Conservation (phyloP, 2,888 invertebrate genomes). For the Serrognathus titanus region DNA sequence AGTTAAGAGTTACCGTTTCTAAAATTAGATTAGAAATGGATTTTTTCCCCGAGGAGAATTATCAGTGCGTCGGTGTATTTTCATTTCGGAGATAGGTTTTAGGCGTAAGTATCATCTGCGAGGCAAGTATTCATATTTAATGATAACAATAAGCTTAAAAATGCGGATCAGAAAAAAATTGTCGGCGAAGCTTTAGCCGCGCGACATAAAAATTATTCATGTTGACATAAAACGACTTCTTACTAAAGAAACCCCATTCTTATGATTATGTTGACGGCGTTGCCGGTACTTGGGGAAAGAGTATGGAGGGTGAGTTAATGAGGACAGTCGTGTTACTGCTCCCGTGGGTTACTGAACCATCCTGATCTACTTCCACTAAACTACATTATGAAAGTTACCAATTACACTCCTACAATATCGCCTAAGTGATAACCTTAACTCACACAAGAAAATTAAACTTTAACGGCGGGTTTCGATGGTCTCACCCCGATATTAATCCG, state of each 20-base stretch:
- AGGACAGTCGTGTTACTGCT: constrained; percentile 22
- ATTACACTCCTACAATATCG: not conserved
- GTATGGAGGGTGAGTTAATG: constrained; percentile 18
- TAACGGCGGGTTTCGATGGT: too few species aligned
- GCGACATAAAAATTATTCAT: constrained; percentile 17
- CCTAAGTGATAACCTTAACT: not conserved
- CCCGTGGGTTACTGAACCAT: constrained; percentile 20
- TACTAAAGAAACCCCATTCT: constrained; percentile 11
- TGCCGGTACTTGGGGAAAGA: constrained; percentile 6
- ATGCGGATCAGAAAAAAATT: constrained; percentile 8
- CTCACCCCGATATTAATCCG: too few species aligned
- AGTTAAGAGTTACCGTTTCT: too few species aligned
- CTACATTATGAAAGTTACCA: constrained; percentile 4
- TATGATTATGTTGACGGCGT: constrained; percentile 16
- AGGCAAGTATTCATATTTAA: constrained; percentile 8
- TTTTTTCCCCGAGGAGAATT: too few species aligned
- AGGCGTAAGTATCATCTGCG: too few species aligned
- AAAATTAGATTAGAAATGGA: too few species aligned
- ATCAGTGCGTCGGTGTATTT: too few species aligned
- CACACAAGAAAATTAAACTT: too few species aligned
- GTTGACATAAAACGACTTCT: constrained; percentile 14
- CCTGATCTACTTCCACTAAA: constrained; percentile 13
- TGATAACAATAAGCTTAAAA: constrained; percentile 11
- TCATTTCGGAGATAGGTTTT: too few species aligned
- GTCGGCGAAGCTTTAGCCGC: constrained; percentile 6